Base-by-base conservation (phyloP, 2,888 invertebrate species). In the Ophonus ardosiacus region DNA sequence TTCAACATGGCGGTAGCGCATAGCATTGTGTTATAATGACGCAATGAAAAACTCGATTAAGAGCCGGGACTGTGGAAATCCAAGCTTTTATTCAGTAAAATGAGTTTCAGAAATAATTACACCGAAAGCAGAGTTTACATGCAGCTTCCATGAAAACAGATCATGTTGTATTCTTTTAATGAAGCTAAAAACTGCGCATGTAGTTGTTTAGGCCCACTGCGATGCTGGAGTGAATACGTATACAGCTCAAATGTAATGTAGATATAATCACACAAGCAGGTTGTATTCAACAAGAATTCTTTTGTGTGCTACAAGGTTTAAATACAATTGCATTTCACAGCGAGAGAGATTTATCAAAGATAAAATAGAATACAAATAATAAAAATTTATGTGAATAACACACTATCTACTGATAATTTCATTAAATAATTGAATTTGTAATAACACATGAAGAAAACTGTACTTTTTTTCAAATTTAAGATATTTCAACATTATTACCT, bases 31-130 rank as follows among this genome's bases (percentile, higher is more conserved):
- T 57, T 57, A 57, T 78, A 78, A 78, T 78, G 78, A 78, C 57
- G 78, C 57, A 78, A 78, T 78, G 78, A 78, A 78, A 78, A 78
- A 78, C 78, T 78, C 78, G 78, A 78, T 78, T 78, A 78, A 78
- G 40, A 78, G 78, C 57, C 31, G 31, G 78, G 78, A 74, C 71
- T 74, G 43, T 74, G 71, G 71, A 78, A 78, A 78, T 78, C 78
- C 78, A 78, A 78, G 78, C 78, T 78, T 57, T 78, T 78, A 78
- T 78, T 57, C 78, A 57, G 57, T 57, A 78, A 78, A 78, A 78
- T 78, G 78, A 57, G 31, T 78, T 78, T 78, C 78, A 78, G 78
- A 78, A 78, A 78, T 78, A 78, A 78, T 78, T 78, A 78, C 57
- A 56, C 78, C 38, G 31, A 78, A 24, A 78, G 57, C 15, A 78